Evolutionary conservation across 2,888 invertebrate genomes (phyloP), one percentile per base, ranked within the genome.

Genomic region (Pinctada fucata): DNA sequence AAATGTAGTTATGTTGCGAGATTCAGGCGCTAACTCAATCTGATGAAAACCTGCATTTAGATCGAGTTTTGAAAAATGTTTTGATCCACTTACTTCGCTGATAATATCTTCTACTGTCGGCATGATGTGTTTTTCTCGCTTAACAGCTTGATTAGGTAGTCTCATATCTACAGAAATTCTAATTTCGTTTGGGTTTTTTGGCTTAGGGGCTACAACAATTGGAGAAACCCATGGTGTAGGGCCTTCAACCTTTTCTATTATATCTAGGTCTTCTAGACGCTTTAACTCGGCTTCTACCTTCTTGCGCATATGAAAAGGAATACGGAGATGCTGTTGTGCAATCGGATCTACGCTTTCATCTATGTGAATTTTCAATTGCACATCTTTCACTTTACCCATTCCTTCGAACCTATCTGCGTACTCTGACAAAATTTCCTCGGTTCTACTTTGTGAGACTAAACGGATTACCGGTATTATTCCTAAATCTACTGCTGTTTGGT

Each of bases 181-280:
- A 10, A 88, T 75, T 52, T 69, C 66, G 49, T 67, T 51, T 13
- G 74, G 48, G 6, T 76, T 69, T 50, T 87, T 84, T 2, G 79
- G 78, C 65, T 84, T 84, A 3, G 85, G 81, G 10, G 78, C 81
- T 3, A 82, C 79, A 4, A 85, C 83, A 1, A 84, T 79, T 8
- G 84, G 84, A 45, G 82, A 80, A 16, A 87, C 86, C 86, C 87
- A 87, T 1, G 84, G 82, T 49, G 84, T 84, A 6, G 85, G 84
- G 2, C 85, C 88, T 68, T 78, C 81, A 47, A 86, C 85, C 63
- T 72, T 76, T 67, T 88, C 88, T 31, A 89, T 88, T 45, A 88
- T 82, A 69, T 85, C 87, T n/a, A 81, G 66, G 13, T 82, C 75
- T 66, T 83, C 78, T 6, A 86, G 79, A n/a, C 80, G 73, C 64